Base-by-base conservation (phyloP, 2,888 invertebrate species). In the Agonum fuliginosum region DNA sequence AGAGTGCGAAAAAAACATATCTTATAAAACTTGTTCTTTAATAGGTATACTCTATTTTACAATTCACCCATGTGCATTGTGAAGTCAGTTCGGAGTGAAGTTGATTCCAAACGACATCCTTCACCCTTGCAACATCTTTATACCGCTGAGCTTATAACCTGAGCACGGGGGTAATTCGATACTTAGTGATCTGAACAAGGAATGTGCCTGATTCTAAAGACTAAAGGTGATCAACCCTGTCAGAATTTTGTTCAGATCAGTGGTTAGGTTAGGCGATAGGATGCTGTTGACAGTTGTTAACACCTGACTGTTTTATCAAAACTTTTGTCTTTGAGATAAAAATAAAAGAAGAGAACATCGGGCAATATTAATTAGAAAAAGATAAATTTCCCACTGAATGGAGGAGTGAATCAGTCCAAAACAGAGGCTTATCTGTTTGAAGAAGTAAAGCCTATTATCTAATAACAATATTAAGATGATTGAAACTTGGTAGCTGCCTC, bases 381-480 rank as follows among this genome's bases (percentile, higher is more conserved):
- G 22, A 22, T 12, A 24, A 14, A 22, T 24, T 54, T 54, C 12
- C 20, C 12, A 54, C n/a, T 2, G 22, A 54, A 54, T 54, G 12
- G 54, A 54, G 24, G 14, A 46, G 37, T 37, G 37, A 37, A n/a
- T 37, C 19, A 46, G 46, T 46, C 14, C 12, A 12, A 46, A 14
- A 62, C 62, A 34, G 19, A 62, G 62, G 34, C 30, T 62, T 62
- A 62, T 37, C 62, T 37, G 30, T 34, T 19, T 19, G 19, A 62
- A 30, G 17, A 6, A 62, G 34, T 20, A 65, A 74, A 74, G 74
- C 74, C 46, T 74, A 74, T 74, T 74, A 74, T 74, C 62, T 74
- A 74, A 74, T 74, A 74, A 74, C 74, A 74, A 71, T 71, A 71
- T 71, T 71, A 71, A 74, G 65, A 62, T 74, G 62, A 74, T 74